These are phyloP conservation scores for Melanargia galathea DNA, from an alignment of 2,888 invertebrate genomes.

Conservation along the genomic window DNA sequence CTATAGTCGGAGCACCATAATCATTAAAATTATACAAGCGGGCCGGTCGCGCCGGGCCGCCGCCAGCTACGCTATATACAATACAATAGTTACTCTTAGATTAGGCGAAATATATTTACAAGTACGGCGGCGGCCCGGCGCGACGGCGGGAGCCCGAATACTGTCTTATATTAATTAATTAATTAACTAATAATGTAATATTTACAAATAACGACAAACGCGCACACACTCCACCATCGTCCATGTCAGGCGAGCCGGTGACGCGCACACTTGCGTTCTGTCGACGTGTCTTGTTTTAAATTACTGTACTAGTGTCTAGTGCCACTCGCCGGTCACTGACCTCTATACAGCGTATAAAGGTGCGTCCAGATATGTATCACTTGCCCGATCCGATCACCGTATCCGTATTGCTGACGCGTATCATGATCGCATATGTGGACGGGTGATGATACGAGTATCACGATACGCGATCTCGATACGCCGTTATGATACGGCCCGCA, in stretches of 20 bases:
- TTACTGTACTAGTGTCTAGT: too few species aligned
- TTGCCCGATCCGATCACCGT: too few species aligned
- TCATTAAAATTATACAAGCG: constrained; percentile 44
- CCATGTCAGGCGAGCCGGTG: neutral
- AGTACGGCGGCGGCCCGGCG: neutral
- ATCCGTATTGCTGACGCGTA: too few species aligned
- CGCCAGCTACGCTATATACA: constrained; percentile 24
- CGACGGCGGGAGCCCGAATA: neutral
- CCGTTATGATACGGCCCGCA: too few species aligned
- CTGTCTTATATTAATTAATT: neutral
- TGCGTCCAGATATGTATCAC: too few species aligned
- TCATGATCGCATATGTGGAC: too few species aligned
- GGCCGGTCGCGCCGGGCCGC: constrained; percentile 27
- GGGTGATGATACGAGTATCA: too few species aligned
- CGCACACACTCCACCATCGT: neutral
- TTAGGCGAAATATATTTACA: neutral
- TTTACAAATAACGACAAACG: neutral
- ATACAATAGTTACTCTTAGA: constrained; percentile 6
- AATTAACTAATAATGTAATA: neutral
- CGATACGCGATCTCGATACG: too few species aligned
- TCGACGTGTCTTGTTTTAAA: too few species aligned
- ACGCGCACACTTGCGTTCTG: too few species aligned
- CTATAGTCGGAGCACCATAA: constrained; percentile 74
- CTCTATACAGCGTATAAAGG: too few species aligned
- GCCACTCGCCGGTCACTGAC: too few species aligned